Conservation (phyloP, 2,888 invertebrate genomes). For the Acrobasis suavella region DNA sequence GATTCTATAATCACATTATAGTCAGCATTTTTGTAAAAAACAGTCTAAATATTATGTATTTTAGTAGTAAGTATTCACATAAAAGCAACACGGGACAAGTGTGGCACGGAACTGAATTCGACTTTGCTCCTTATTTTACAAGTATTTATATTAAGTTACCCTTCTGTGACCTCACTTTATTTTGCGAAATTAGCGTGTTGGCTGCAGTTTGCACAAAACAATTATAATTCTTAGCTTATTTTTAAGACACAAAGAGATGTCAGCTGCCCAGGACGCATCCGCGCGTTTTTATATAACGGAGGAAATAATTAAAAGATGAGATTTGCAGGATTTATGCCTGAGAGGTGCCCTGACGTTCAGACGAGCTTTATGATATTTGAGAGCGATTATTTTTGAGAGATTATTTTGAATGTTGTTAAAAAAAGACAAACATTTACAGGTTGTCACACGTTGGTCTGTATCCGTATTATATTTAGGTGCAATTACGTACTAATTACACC, state of each 20-base stretch:
- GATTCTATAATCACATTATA: too few relatives aligned
- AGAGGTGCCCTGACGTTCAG: slow-evolving; percentile 27
- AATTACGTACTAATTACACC: too few relatives aligned
- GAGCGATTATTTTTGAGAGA: neutral
- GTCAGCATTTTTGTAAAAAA: too few relatives aligned
- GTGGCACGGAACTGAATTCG: too few relatives aligned
- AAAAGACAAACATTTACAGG: neutral
- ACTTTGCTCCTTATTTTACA: too few relatives aligned
- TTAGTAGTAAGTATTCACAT: too few relatives aligned
- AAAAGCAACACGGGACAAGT: too few relatives aligned
- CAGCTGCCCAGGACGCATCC: slow-evolving; percentile 22
- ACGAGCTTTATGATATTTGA: slow-evolving; percentile 27
- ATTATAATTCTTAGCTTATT: slow-evolving; percentile 31
- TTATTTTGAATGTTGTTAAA: neutral
- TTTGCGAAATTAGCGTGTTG: slow-evolving; percentile 13
- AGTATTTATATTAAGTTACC: neutral
- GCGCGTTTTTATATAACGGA: slow-evolving; percentile 27
- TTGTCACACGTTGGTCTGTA: neutral
- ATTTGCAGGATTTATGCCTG: slow-evolving; percentile 25
- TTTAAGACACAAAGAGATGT: slow-evolving; percentile 34
- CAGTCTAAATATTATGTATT: too few relatives aligned
- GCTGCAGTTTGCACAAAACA: slow-evolving; percentile 26
- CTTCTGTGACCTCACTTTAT: neutral
- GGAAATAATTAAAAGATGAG: slow-evolving; percentile 30
- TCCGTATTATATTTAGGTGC: too few relatives aligned